A percentile compares a stretch with the other conserved stretches of the same genome.
Conservation (phyloP, 2,113 vertebrate genomes). For the Alethe castanea region DNA sequence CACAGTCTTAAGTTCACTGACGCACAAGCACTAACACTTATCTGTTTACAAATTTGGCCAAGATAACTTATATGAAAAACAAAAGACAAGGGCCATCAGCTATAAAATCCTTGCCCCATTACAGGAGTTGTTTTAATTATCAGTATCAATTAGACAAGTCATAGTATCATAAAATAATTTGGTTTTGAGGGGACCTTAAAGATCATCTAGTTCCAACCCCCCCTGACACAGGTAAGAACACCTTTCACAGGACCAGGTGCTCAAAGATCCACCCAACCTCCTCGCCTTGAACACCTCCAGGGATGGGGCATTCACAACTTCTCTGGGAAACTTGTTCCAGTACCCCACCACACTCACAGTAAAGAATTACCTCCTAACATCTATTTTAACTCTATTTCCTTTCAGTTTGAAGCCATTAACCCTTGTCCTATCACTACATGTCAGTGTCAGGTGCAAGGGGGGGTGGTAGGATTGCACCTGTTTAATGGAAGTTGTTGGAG, state of each 20-base stretch:
- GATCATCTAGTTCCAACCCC: background rate
- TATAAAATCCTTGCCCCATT: background rate
- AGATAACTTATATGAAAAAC: background rate
- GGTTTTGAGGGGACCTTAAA: background rate
- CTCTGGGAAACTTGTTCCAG: background rate
- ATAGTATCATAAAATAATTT: background rate
- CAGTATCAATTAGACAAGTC: background rate
- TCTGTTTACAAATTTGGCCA: background rate
- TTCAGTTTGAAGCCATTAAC: background rate
- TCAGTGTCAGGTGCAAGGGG: background rate
- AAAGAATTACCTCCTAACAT: background rate
- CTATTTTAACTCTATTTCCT: background rate
- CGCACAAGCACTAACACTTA: background rate
- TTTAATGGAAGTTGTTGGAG: background rate
- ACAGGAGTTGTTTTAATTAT: background rate
- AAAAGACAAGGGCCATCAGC: background rate
- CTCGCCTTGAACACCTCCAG: background rate
- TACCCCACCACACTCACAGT: background rate
- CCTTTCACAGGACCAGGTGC: background rate
- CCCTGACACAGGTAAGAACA: background rate
- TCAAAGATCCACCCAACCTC: background rate
- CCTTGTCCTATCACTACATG: background rate
- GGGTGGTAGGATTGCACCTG: background rate
- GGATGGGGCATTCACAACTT: background rate
- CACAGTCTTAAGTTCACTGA: background rate